These are phyloP conservation scores for Magallana ariakensis DNA, from an alignment of 1,140 invertebrate genomes.

Conservation along the genomic window DNA sequence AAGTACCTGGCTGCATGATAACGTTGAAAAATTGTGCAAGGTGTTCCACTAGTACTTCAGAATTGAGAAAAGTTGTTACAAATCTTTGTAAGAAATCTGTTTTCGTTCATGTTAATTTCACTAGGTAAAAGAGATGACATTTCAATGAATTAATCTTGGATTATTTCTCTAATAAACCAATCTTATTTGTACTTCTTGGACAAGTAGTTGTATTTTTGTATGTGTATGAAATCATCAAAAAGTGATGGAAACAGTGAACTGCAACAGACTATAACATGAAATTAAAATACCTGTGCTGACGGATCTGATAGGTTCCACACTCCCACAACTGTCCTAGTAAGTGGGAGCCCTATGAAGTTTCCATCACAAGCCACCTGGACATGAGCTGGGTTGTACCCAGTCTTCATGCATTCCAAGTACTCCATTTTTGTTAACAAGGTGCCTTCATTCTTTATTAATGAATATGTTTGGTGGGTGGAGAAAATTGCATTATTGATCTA, in stretches of 20 bases:
- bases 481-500: not conserved
- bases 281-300: slow-evolving; percentile 53
- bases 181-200: no score
- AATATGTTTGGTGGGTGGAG: not conserved
- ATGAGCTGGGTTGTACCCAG: slow-evolving; percentile 65
- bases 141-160: no score
- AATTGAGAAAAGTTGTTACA: no score
- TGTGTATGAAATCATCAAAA: no score
- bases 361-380: slow-evolving; percentile 69
- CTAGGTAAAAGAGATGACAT: no score
- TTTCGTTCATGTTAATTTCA: no score
- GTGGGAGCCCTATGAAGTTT: slow-evolving; percentile 65
- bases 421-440: slow-evolving; percentile 16
- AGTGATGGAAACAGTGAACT: not conserved
- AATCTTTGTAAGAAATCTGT: no score
- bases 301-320: slow-evolving; percentile 69
- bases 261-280: slow-evolving; percentile 1
- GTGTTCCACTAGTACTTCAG: no score
- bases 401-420: slow-evolving; percentile 53
- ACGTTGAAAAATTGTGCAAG: no score
- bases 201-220: no score
- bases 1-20: no score
- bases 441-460: slow-evolving; percentile 11
- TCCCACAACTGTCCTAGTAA: slow-evolving; percentile 63
- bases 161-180: no score